Evolutionary conservation across 30 jellyfish, hydroid and myxozoan genomes (phyloP), one percentile per base, ranked within the genome.

Genomic region (Aurelia sp.): DNA sequence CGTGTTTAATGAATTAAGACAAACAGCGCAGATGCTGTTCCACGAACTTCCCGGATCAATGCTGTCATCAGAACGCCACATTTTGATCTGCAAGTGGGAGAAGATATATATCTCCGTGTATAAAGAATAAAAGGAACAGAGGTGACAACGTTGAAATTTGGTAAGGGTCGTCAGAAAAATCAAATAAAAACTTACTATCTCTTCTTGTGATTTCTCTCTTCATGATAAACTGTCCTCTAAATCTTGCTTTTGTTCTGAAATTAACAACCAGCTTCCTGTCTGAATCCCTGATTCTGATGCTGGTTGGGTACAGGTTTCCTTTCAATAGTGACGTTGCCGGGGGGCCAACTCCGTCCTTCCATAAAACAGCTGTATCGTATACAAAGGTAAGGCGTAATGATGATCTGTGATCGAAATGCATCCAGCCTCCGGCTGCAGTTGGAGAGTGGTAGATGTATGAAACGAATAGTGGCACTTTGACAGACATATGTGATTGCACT

Each of bases 281-380:
- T 23, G 94, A 69, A 68, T 94, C 96, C 27, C 95, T 55, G 74
- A 94, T 87, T 22, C 88, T 83, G 22, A 94, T 85, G 57, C 97
- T 94, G 15, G 97, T 80, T 65, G 97, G 97, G 67, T 89, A 94
- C 59, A 94, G 85, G 65, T 89, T 83, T 62, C 99, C 99, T 71
- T 94, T 89, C 67, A 84, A 73, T 21, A 81, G 71, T 16, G 96
- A 76, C 41, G 96, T 80, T 10, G 85, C 89, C 27, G 96, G 93
- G 51, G 93, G 91, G 30, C 97, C 97, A 6, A 94, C 99, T 2
- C 99, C 99, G 71, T 94, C 94, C 76, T 84, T 90, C 97, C 97
- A 94, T 67, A 94, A 76, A 4, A 89, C 89, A 74, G 96, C 99
- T 61, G 99, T 94, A 52, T 94, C 95, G 52, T 94, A 94, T 2